phyloP scores from a whole-genome alignment of 2,113 vertebrate species.

The Oncorhynchus gorbuscha region DNA sequence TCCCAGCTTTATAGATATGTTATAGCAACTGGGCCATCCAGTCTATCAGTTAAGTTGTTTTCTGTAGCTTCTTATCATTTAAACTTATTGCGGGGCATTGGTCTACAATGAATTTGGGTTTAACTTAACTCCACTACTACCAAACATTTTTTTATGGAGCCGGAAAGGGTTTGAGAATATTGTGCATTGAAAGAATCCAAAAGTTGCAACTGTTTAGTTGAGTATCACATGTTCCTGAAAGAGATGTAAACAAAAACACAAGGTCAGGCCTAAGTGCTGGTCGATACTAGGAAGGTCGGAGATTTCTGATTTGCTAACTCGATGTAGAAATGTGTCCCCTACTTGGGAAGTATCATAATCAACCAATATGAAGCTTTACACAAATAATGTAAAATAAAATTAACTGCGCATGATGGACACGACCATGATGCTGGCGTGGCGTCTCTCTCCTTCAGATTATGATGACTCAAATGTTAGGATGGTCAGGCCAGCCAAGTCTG shows the following conservation, averaged over 20 bases:
- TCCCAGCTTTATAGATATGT: neutral
- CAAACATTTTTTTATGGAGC: neutral
- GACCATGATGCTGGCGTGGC: no score
- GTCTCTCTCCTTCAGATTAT: no score
- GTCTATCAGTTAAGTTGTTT: slow-evolving; percentile 30
- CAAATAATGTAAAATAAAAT: no score
- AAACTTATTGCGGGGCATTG: neutral
- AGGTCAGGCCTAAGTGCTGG: neutral
- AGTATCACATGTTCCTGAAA: slow-evolving; percentile 44
- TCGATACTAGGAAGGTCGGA: neutral
- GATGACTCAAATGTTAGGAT: no score
- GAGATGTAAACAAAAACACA: slow-evolving; percentile 25
- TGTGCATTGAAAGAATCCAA: slow-evolving; percentile 10
- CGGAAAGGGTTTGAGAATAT: no score
- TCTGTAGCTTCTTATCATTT: slow-evolving; percentile 14
- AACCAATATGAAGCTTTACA: no score
- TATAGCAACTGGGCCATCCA: neutral
- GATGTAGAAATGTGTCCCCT: neutral
- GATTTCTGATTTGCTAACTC: neutral
- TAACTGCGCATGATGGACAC: no score
- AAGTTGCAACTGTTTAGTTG: slow-evolving; percentile 7
- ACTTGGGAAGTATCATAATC: no score
- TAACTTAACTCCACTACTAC: slow-evolving; percentile 41
- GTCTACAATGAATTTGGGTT: neutral
- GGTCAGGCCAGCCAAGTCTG: no score